Evolutionary conservation across 1,140 invertebrate species (phyloP).

Genomic region (Drosophila neocordata): DNA sequence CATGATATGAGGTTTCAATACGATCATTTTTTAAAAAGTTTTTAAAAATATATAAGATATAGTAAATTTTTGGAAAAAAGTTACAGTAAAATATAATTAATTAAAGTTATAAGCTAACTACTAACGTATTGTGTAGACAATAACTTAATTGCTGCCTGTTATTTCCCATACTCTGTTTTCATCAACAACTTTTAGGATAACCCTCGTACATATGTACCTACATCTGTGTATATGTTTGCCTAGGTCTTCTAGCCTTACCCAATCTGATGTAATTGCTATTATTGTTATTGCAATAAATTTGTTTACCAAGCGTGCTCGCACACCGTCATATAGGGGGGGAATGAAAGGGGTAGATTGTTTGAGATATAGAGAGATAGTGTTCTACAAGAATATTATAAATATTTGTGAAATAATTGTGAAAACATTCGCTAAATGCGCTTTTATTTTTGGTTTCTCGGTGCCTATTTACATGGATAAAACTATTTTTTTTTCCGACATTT

Average conservation of each 20-base stretch:
- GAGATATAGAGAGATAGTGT: conserved; percentile 8
- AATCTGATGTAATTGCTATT: conserved; percentile 63
- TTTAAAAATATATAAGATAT: too few species aligned
- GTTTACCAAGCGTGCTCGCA: conserved; percentile 50
- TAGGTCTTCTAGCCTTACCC: conserved; percentile 25
- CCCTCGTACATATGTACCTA: neutral
- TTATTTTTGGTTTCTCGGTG: neutral
- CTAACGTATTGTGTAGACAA: too few species aligned
- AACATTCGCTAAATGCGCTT: conserved; percentile 33
- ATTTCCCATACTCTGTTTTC: too few species aligned
- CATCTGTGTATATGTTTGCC: neutral
- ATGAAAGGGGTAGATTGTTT: neutral
- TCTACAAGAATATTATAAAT: conserved; percentile 24
- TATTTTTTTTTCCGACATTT: neutral
- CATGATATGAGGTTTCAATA: too few species aligned
- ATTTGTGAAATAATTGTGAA: conserved; percentile 25
- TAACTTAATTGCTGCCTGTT: too few species aligned
- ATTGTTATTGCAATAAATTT: conserved; percentile 55
- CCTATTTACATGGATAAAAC: conserved; percentile 1
- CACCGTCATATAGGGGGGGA: neutral
- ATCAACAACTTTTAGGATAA: neutral
- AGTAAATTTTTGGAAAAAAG: too few species aligned
- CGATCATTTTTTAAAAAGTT: too few species aligned
- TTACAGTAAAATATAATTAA: too few species aligned
- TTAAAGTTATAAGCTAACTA: too few species aligned